Evolutionary conservation across 2,797 vertebrate species (phyloP).

Genomic region (Scolopax rusticola): DNA sequence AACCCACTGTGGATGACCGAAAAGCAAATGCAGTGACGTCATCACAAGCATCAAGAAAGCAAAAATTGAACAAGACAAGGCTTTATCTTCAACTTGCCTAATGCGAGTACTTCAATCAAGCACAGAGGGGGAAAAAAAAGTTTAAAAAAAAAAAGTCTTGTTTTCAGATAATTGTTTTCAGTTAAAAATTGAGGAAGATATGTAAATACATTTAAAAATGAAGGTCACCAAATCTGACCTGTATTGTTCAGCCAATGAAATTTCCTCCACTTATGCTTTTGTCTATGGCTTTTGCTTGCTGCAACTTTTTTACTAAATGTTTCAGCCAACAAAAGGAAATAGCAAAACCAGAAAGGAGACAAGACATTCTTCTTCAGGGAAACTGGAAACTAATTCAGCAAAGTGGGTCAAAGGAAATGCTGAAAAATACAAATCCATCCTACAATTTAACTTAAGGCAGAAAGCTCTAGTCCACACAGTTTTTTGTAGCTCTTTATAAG

Average conservation of each 20-base stretch:
- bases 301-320: not conserved
- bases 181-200: not conserved
- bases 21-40: not conserved
- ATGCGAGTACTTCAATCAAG: not conserved
- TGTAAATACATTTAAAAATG: not conserved
- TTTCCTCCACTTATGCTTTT: not conserved
- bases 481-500: not conserved
- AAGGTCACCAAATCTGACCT: not conserved
- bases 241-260: not conserved
- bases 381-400: constrained; percentile 33
- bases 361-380: constrained; percentile 24
- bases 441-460: not conserved
- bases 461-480: not conserved
- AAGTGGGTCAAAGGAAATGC: constrained; percentile 42
- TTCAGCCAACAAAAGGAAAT: constrained; percentile 42
- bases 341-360: constrained; percentile 24
- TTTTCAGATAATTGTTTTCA: not conserved
- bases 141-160: not conserved
- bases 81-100: not conserved
- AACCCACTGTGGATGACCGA: not conserved
- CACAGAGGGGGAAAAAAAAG: not conserved
- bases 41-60: not conserved
- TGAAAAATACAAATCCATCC: not conserved
- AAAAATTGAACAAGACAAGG: not conserved
- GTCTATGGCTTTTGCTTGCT: not conserved